Percentiles rank a stretch among this genome's conserved stretches.
These are phyloP conservation scores for Limosa lapponica DNA, from an alignment of 2,797 vertebrate genomes.

Conservation along the genomic window DNA sequence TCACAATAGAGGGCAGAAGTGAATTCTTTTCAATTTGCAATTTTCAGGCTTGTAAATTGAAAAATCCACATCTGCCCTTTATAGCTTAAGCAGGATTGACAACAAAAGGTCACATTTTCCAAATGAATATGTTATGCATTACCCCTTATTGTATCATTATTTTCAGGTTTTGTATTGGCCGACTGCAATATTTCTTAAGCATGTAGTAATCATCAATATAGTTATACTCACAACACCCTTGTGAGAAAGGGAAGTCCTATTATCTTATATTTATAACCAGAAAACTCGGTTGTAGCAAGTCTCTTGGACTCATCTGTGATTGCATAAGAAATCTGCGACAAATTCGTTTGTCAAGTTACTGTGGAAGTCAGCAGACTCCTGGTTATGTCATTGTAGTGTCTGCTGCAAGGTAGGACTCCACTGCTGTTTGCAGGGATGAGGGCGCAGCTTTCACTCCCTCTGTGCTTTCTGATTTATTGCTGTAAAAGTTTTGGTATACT, in stretches of 20 bases:
- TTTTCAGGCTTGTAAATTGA: slow-evolving; percentile 47
- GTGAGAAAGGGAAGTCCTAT: neutral
- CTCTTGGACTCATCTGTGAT: neutral
- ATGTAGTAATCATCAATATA: neutral
- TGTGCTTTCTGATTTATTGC: neutral
- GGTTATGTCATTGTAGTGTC: neutral
- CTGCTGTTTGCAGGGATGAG: neutral
- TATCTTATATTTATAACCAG: neutral
- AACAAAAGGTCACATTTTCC: slow-evolving; percentile 2
- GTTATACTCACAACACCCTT: neutral
- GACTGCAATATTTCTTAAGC: neutral
- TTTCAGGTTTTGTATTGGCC: neutral
- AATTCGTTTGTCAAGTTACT: neutral
- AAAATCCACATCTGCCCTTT: slow-evolving; percentile 23
- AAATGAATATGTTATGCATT: neutral
- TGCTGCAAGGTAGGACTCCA: neutral
- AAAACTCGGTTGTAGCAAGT: neutral
- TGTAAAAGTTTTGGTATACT: neutral
- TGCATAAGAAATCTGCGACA: neutral
- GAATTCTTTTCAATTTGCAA: slow-evolving; percentile 39
- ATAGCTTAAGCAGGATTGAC: slow-evolving; percentile 14
- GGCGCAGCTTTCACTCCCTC: neutral
- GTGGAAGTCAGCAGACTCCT: neutral
- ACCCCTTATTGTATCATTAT: neutral
- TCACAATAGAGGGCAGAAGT: slow-evolving; percentile 16